Evolutionary conservation across 2,888 invertebrate genomes (phyloP).

Genomic region (Reticulitermes lucifugus): DNA sequence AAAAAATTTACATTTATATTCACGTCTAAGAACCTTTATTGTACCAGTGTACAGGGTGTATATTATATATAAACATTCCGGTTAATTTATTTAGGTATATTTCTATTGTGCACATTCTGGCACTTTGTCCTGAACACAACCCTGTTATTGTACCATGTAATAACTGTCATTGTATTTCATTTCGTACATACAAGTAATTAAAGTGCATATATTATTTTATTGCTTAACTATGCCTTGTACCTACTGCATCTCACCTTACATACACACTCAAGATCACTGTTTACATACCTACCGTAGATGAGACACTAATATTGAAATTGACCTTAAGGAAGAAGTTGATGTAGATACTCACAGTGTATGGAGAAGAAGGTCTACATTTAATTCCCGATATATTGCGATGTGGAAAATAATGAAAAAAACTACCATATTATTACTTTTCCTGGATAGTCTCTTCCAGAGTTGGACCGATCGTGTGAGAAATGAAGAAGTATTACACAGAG

Average conservation of each 20-base stretch:
- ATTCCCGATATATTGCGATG: too few species aligned
- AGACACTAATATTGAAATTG: too few species aligned
- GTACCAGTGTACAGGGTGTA: conserved; percentile 47
- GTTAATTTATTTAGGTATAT: conserved; percentile 6
- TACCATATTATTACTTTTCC: too few species aligned
- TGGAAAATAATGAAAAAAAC: too few species aligned
- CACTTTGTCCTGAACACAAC: conserved; percentile 38
- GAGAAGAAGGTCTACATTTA: too few species aligned
- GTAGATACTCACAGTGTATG: too few species aligned
- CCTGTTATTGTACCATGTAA: conserved; percentile 45
- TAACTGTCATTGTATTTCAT: conserved; percentile 24
- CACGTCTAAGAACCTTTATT: conserved; percentile 51
- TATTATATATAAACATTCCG: conserved; percentile 37
- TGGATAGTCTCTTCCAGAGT: too few species aligned
- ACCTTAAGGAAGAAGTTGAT: too few species aligned
- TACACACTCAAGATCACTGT: too few species aligned
- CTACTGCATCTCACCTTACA: background rate
- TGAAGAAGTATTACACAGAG: too few species aligned
- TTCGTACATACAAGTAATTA: background rate
- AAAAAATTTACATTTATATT: background rate
- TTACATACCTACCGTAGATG: too few species aligned
- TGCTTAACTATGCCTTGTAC: background rate
- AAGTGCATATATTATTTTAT: background rate
- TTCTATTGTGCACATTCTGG: conserved; percentile 11
- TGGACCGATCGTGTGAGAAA: too few species aligned